Evolutionary conservation across 2,797 vertebrate species (phyloP), one percentile per base, ranked within the genome.

Genomic region (Gymnopithys bicolor): DNA sequence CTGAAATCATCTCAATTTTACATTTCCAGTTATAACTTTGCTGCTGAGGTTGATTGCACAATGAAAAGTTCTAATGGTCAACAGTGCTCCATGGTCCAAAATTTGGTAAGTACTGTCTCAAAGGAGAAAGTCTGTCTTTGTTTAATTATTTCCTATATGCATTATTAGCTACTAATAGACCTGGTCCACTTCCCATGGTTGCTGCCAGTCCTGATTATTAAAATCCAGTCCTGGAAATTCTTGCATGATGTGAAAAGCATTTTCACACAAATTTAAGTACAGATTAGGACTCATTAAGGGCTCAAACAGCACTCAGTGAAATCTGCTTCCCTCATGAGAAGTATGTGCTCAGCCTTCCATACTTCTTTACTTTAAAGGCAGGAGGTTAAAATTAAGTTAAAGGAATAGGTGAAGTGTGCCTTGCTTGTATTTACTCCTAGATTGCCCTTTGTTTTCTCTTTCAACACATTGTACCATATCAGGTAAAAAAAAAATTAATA

Each of bases 401-500:
- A 32, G 22, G 60, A 88, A 46, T 5, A 69, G 48, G 27, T 5
- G 53, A 74, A 52, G n/a, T 7, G 1, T 58, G 8, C 8, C 24
- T 46, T 5, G 2, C 13, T 66, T 53, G 5, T 49, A 48, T 58
- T 86, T 68, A 68, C 10, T 84, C 22, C 18, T 27, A 37, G 18
- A n/a, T 51, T 68, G 37, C 4, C 32, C 10, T 52, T 39, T 45
- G 27, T 15, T 80, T 79, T 51, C 14, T 39, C 11, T 69, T 80
- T 48, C 0, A 5, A 60, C 4, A 53, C 6, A 2, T 41, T 64
- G 5, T 49, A 37, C 16, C 2, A 2, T 7, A 24, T 17, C 19
- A 68, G 30, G 5, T 19, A 5, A n/a, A 77, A 45, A 69, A 69
- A 48, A 41, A 22, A 30, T 41, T 14, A 41, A 41, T 41, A 28